Conservation (phyloP, 1,140 invertebrate genomes). For the Temnothorax nylanderi region DNA sequence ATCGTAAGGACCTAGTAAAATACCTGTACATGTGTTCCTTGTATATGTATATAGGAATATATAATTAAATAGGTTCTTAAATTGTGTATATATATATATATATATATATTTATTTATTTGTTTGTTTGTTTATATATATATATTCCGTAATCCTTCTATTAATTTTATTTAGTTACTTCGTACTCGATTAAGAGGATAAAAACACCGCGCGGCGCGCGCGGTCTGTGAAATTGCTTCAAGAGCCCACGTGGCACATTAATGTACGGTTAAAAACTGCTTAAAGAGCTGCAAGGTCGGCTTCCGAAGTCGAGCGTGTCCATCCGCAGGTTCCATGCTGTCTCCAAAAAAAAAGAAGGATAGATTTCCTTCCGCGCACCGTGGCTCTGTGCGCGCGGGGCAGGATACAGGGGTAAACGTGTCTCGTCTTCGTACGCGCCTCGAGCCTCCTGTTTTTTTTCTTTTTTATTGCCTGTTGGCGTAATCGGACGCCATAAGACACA, state of each 20-base stretch:
- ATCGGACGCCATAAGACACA: constrained; percentile 74
- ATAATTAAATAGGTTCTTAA: constrained; percentile 76
- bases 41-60: constrained; percentile 77
- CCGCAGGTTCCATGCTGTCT: constrained; percentile 26
- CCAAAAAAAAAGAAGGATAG: constrained; percentile 1
- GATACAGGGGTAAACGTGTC: background rate
- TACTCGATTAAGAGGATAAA: constrained; percentile 64
- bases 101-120: constrained; percentile 72
- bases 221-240: constrained; percentile 67
- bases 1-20: constrained; percentile 68
- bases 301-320: constrained; percentile 47
- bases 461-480: constrained; percentile 69
- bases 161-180: constrained; percentile 53
- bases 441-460: background rate
- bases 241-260: constrained; percentile 60
- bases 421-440: constrained; percentile 51
- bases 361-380: constrained; percentile 23
- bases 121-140: constrained; percentile 60
- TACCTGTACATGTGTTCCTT: constrained; percentile 75
- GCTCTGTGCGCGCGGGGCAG: background rate
- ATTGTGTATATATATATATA: constrained; percentile 74
- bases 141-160: constrained; percentile 54
- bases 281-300: constrained; percentile 50
- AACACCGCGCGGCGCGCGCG: constrained; percentile 58
- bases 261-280: constrained; percentile 53